These are phyloP conservation scores for Corythornis leucogaster DNA, from an alignment of 2,797 vertebrate genomes.

Conservation along the genomic window DNA sequence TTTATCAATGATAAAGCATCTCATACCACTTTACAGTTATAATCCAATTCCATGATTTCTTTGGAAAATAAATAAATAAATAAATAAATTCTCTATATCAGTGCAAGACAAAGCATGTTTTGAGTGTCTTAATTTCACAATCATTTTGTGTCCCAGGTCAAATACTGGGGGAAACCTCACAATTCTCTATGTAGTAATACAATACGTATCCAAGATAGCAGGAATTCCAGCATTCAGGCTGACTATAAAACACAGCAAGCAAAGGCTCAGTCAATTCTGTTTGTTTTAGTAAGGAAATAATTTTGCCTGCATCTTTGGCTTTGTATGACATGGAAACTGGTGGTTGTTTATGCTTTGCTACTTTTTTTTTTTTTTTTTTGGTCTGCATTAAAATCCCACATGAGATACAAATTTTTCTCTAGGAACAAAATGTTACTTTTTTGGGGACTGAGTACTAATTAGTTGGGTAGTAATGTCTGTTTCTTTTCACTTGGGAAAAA, in stretches of 20 bases:
- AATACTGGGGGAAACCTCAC: neutral
- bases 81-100: neutral
- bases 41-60: neutral
- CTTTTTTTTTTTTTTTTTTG: neutral
- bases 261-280: neutral
- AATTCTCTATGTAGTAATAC: neutral
- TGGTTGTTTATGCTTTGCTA: slow-evolving; percentile 25
- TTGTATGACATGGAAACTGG: slow-evolving; percentile 4
- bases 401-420: slow-evolving; percentile 42
- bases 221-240: neutral
- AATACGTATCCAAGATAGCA: neutral
- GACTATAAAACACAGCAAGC: neutral
- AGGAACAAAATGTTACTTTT: slow-evolving; percentile 56
- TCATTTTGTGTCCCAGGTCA: neutral
- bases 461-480: neutral
- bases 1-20: rapidly evolving
- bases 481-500: slow-evolving; percentile 11
- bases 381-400: slow-evolving; percentile 30
- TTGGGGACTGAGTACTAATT: slow-evolving; percentile 1
- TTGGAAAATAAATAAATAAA: neutral
- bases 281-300: slow-evolving; percentile 2
- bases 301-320: slow-evolving; percentile 4
- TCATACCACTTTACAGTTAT: neutral
- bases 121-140: neutral
- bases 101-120: neutral